phyloP scores from a whole-genome alignment of 2,888 invertebrate species.

The Copidosoma aretas region DNA sequence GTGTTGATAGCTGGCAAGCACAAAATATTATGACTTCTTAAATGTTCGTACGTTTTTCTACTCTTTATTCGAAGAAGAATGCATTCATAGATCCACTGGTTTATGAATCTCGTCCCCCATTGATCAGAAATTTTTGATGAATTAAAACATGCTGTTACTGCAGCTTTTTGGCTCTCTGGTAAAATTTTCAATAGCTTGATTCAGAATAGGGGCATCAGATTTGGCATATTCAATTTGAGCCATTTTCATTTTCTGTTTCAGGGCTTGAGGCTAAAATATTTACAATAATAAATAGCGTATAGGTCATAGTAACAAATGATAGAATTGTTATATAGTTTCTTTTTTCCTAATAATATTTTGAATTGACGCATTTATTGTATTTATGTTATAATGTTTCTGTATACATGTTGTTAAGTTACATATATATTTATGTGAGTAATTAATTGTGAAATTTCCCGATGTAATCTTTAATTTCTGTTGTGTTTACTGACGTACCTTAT shows the following conservation, averaged over 20 bases:
- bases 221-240: background rate
- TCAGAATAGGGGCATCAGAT: background rate
- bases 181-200: background rate
- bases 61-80: background rate
- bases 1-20: background rate
- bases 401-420: no score
- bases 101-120: background rate
- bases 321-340: no score
- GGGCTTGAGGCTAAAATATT: background rate
- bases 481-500: no score
- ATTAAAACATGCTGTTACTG: background rate
- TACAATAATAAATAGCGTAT: no score
- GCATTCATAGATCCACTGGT: conserved; percentile 1
- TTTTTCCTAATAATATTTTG: no score
- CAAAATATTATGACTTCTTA: background rate
- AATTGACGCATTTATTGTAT: no score
- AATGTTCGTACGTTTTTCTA: background rate
- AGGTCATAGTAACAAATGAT: no score
- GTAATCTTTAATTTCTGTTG: no score
- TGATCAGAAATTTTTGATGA: background rate
- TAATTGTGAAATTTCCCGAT: no score
- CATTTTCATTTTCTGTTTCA: background rate
- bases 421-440: no score
- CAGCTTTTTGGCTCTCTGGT: background rate
- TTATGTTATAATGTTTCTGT: no score